Conservation (phyloP, 2,888 invertebrate genomes). For the Chloromyia formosa region DNA sequence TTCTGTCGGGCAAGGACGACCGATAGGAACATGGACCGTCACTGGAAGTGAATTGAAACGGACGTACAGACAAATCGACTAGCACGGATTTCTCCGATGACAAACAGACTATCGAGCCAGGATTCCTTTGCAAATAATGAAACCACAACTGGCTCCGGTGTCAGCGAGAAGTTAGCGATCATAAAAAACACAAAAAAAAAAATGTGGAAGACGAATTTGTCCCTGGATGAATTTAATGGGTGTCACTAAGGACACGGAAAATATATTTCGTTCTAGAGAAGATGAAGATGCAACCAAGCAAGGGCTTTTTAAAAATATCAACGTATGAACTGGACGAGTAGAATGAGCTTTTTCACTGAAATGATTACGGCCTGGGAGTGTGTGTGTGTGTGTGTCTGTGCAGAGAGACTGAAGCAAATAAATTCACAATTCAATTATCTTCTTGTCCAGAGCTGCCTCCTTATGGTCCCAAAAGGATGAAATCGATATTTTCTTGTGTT, state of each 20-base stretch:
- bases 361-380: not conserved
- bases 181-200: slow-evolving; percentile 8
- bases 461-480: not conserved
- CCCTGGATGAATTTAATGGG: slow-evolving; percentile 36
- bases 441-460: not conserved
- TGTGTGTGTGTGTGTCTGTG: not conserved
- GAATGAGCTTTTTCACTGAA: not conserved
- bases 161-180: not conserved
- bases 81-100: not conserved
- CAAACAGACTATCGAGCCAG: not conserved
- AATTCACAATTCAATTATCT: slow-evolving; percentile 29
- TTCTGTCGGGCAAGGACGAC: slow-evolving; percentile 16
- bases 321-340: not conserved
- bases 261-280: not conserved
- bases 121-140: not conserved
- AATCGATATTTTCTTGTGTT: not conserved
- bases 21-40: not conserved
- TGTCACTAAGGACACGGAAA: slow-evolving; percentile 12
- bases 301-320: not conserved
- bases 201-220: slow-evolving; percentile 20
- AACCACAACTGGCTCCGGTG: not conserved
- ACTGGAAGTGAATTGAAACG: not conserved
- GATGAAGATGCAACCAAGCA: not conserved
- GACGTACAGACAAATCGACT: not conserved
- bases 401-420: not conserved